A percentile compares a stretch with the other conserved stretches of the same genome.
Evolutionary conservation across 2,888 invertebrate species (phyloP).

Genomic region (Campoletis raptor): DNA sequence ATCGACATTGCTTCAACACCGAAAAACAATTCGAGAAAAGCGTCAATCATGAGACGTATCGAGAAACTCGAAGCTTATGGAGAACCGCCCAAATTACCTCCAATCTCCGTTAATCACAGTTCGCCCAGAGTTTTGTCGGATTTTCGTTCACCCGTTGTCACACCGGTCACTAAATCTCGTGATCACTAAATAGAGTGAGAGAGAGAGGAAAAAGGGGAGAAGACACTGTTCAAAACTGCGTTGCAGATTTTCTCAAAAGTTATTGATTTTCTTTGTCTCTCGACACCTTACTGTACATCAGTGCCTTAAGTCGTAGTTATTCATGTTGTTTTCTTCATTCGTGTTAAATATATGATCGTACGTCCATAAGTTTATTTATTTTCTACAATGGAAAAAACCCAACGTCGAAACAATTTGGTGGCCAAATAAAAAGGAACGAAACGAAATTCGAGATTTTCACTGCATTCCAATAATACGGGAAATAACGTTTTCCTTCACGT

Average conservation of each 20-base stretch:
- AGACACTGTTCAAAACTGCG: not conserved
- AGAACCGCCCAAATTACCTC: conserved; percentile 86
- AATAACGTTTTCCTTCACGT: not conserved
- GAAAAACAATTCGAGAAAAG: conserved; percentile 50
- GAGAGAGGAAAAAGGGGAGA: not conserved
- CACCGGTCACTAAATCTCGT: conserved; percentile 54
- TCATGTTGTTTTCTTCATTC: not conserved
- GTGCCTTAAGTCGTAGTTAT: not conserved
- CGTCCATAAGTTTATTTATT: not conserved
- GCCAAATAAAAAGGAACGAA: conserved; percentile 14
- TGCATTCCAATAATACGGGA: not conserved
- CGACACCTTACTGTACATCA: not conserved
- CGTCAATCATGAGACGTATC: conserved; percentile 82
- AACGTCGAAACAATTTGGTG: not conserved
- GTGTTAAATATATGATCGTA: not conserved
- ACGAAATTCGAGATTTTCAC: not conserved
- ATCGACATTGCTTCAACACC: conserved; percentile 44
- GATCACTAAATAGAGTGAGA: not conserved
- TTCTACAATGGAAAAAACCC: not conserved
- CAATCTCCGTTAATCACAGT: conserved; percentile 84
- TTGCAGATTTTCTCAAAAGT: conserved; percentile 1
- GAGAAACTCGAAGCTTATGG: conserved; percentile 86
- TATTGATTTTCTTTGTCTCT: conserved; percentile 9
- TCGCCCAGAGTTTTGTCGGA: conserved; percentile 79
- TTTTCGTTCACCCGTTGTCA: conserved; percentile 71